Conservation (phyloP, 2,113 vertebrate genomes). For the Pleuronectes platessa region DNA sequence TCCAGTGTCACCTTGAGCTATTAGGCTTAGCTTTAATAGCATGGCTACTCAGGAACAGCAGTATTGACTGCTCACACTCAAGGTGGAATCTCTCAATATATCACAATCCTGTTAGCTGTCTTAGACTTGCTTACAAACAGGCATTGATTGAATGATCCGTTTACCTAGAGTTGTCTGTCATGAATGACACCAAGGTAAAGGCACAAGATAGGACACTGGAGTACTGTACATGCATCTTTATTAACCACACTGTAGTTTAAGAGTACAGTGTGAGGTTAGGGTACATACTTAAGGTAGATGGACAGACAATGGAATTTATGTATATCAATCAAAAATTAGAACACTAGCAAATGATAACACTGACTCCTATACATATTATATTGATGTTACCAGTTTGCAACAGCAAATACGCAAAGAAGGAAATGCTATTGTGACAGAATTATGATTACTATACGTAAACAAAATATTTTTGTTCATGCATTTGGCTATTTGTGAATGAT, state of each 20-base stretch:
- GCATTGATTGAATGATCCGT: conserved; percentile 67
- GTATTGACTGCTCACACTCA: conserved; percentile 61
- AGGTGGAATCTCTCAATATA: conserved; percentile 72
- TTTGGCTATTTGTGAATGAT: not conserved
- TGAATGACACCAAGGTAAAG: conserved; percentile 42
- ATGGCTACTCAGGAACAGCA: conserved; percentile 36
- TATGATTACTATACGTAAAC: no score
- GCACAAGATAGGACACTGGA: conserved; percentile 51
- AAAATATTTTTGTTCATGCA: not conserved
- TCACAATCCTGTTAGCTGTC: conserved; percentile 70
- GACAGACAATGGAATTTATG: conserved; percentile 13
- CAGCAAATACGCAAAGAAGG: not conserved
- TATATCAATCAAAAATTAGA: not conserved
- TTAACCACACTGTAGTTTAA: conserved; percentile 23
- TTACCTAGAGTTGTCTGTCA: conserved; percentile 36
- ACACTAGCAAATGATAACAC: not conserved
- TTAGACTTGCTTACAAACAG: conserved; percentile 56
- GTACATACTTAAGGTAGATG: not conserved
- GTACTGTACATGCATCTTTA: conserved; percentile 47
- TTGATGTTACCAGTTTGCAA: not conserved
- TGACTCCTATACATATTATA: not conserved
- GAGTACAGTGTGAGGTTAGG: not conserved
- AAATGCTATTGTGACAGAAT: not conserved
- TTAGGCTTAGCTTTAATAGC: conserved; percentile 42
- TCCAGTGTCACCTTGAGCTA: conserved; percentile 61